Evolutionary conservation across 1,140 invertebrate genomes (phyloP).

Genomic region (Lucilia cuprina): DNA sequence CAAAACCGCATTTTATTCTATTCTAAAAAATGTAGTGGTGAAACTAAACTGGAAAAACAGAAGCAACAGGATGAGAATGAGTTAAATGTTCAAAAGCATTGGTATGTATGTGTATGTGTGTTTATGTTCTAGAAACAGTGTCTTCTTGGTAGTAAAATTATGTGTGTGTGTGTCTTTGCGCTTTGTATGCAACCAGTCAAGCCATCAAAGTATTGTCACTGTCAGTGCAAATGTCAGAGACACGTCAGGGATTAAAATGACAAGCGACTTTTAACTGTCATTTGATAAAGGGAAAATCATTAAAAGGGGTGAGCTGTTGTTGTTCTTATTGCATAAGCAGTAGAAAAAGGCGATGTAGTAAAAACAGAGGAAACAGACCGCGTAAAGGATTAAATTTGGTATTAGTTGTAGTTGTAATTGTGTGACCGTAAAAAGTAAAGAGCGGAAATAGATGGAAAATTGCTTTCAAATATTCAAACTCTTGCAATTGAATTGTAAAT

Average conservation of each 20-base stretch:
- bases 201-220: conserved; percentile 62
- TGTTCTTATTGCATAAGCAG: background rate
- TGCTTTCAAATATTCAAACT: background rate
- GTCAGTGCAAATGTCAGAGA: conserved; percentile 61
- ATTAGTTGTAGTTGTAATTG: background rate
- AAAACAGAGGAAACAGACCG: background rate
- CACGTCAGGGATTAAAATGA: conserved; percentile 59
- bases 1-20: too few relatives aligned
- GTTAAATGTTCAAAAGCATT: background rate
- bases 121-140: background rate
- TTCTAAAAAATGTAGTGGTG: too few relatives aligned
- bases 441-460: background rate
- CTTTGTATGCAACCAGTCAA: conserved; percentile 44
- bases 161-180: conserved; percentile 40
- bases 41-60: background rate
- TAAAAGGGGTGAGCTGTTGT: background rate
- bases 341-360: too few relatives aligned
- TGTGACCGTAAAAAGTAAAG: background rate
- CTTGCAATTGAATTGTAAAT: background rate
- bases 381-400: conserved; percentile 11
- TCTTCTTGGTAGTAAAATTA: background rate
- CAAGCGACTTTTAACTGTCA: conserved; percentile 43
- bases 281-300: conserved; percentile 46
- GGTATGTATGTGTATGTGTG: background rate
- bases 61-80: background rate